Evolutionary conservation across 2,888 invertebrate genomes (phyloP), one percentile per base, ranked within the genome.

Genomic region (Pteria penguin): DNA sequence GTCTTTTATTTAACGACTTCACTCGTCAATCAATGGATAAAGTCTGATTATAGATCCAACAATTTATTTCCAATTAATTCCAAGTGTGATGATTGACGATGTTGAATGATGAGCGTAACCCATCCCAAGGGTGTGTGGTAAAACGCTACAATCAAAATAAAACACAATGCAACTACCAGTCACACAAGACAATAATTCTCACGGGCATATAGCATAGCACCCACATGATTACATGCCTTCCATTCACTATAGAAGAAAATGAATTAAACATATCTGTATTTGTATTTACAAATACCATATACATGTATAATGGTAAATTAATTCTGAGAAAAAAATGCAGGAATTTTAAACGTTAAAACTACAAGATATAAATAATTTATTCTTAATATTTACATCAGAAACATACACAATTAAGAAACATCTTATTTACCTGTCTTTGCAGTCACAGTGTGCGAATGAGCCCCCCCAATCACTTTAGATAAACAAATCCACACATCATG

Each of bases 381-480:
- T 14, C 8, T 11, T 11, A 8, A 45, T 14, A 11, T 45, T 45
- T 45, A 11, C 8, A 45, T 14, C 8, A 11, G 14, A 8, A n/a
- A n/a, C 14, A 45, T 11, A 14, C 18, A 18, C 24, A 24, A 18
- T 22, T 33, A 26, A 33, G 14, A 24, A n/a, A n/a, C n/a, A n/a
- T n/a, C n/a, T n/a, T n/a, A n/a, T n/a, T n/a, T 58, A 18, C 14
- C 80, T 69, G 27, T 65, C 77, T 45, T 63, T 72, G 31, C 80
- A 80, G 33, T 71, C 57, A 54, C 75, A 80, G 8, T 67, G 61
- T 33, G 76, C 5, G 72, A n/a, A n/a, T n/a, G n/a, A n/a, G n/a
- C n/a, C n/a, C n/a, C n/a, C n/a, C n/a, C n/a, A n/a, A n/a, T 60
- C 0, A 77, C 67, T 45, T 80, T 80, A 5, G 77, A 57, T 32